Base-by-base conservation (phyloP, 2,113 vertebrate genomes). In the Lepisosteus osseus region DNA sequence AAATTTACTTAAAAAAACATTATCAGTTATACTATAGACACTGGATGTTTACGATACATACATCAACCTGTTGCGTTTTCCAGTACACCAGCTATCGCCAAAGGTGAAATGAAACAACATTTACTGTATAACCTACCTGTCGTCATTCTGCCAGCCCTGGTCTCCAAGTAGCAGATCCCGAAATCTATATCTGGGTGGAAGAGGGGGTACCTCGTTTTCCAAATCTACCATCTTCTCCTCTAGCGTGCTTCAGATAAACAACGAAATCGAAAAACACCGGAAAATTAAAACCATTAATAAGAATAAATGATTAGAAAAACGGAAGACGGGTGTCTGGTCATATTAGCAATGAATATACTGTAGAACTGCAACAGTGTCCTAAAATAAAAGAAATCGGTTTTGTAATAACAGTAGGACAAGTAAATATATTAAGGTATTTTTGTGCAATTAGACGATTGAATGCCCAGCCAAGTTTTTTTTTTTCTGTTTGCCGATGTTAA, bases 121-220 rank as follows among this genome's bases (percentile, higher is more conserved):
- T 29, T 29, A 29, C 13, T 11, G 11, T 59, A 59, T 13, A 70
- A 70, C 84, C 81, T 86, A 94, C 93, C 92, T 94, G 85, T 90
- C 90, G 74, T 91, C 86, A 70, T 87, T 92, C 67, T 90, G 91
- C 90, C 89, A 92, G 76, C 87, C 88, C 75, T 94, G 92, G 64
- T 94, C 92, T 55, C 92, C 90, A 5, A 92, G 83, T 69, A 94
- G 86, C 84, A 94, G 66, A 81, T 94, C 93, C 71, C 89, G 86
- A 76, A 94, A 94, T 72, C 89, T 82, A 84, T 92, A 92, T 77
- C 89, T 87, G 56, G 90, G 92, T 14, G 92, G 92, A 6, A 93
- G 85, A 74, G 92, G 90, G 15, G 92, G 90, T 44, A 91, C 93
- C 75, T 92, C 92, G 76, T 85, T 93, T 79, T 94, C 91, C 80